phyloP scores from a whole-genome alignment of 2,888 invertebrate species.

The Trissolcus brochymenae region DNA sequence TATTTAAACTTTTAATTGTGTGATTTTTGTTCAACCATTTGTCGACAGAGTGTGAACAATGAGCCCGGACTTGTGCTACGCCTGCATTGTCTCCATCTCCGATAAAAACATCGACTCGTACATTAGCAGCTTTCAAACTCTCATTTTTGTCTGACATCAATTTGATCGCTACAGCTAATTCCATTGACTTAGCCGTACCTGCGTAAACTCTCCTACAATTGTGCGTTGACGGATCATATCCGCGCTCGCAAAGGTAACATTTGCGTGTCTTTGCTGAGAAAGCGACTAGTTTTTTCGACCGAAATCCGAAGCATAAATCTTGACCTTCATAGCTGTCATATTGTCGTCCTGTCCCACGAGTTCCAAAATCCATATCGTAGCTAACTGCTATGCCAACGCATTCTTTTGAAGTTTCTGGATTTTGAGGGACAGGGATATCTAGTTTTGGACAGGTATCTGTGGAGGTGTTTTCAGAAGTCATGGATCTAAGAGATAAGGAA shows the following conservation, averaged over 20 bases:
- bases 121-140: constrained; percentile 39
- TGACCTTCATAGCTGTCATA: constrained; percentile 38
- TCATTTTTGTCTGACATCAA: constrained; percentile 56
- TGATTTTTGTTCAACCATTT: constrained; percentile 33
- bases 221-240: too few relatives aligned
- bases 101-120: constrained; percentile 52
- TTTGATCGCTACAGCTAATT: constrained; percentile 58
- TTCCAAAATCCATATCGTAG: constrained; percentile 36
- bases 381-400: constrained; percentile 24
- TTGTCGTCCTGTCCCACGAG: constrained; percentile 24
- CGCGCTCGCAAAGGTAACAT: too few relatives aligned
- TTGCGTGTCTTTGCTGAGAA: too few relatives aligned
- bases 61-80: constrained; percentile 52
- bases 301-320: constrained; percentile 22
- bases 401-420: too few relatives aligned
- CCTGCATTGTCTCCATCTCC: constrained; percentile 61
- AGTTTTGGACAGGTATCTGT: too few relatives aligned
- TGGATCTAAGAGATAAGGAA: too few relatives aligned
- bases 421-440: too few relatives aligned
- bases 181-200: constrained; percentile 62
- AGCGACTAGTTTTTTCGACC: constrained; percentile 44
- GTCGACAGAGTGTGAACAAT: constrained; percentile 1
- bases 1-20: constrained; percentile 37
- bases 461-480: too few relatives aligned
- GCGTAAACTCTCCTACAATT: too few relatives aligned